Percentiles rank a stretch among this genome's conserved stretches.
Conservation (phyloP, 2,113 vertebrate species). For the Lutjanus erythropterus region DNA sequence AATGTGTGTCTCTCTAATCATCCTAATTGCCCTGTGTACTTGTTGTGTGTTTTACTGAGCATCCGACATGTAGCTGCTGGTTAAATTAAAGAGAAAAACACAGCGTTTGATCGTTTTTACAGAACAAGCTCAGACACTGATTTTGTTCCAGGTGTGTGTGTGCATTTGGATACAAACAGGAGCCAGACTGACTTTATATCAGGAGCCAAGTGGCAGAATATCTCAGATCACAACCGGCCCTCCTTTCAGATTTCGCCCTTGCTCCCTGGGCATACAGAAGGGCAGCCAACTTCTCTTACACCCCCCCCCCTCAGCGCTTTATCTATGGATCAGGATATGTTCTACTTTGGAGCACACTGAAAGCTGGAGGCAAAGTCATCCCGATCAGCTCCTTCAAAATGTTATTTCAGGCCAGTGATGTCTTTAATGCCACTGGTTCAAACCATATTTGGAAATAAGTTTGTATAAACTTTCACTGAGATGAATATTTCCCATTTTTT, state of each 20-base stretch:
- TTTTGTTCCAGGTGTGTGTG: neutral
- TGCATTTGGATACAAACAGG: neutral
- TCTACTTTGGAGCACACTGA: constrained; percentile 2
- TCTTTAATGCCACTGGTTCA: neutral
- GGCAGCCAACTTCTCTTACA: constrained; percentile 39
- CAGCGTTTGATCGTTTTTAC: neutral
- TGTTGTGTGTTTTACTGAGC: neutral
- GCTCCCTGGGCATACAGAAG: constrained; percentile 28
- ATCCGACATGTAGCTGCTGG: neutral
- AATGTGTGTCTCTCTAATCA: neutral
- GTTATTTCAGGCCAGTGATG: neutral
- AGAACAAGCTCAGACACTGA: neutral
- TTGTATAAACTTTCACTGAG: neutral
- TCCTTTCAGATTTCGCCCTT: neutral
- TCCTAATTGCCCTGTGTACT: neutral
- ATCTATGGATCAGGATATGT: neutral
- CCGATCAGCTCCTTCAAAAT: constrained; percentile 12
- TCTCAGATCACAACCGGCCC: no score
- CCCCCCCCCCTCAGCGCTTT: constrained; percentile 9
- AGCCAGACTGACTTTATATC: no score
- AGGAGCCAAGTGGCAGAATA: no score
- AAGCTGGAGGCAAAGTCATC: constrained; percentile 12
- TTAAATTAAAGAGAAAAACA: neutral
- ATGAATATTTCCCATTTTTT: neutral
- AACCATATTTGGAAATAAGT: constrained; percentile 1